Base-by-base conservation (phyloP, 2,113 vertebrate species). In the Fregata magnificens region DNA sequence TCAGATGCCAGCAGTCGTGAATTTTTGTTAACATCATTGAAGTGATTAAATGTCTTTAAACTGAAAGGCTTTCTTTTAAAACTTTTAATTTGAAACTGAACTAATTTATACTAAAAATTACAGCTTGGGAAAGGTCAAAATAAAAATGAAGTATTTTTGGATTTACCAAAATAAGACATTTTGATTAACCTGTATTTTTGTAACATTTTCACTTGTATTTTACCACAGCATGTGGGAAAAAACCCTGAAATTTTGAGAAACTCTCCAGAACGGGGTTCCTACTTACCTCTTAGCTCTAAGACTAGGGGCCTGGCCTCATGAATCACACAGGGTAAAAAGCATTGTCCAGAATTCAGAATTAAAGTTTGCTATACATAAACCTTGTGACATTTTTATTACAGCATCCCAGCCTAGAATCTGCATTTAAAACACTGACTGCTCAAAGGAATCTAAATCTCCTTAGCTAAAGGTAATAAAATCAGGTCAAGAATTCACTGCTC, bases 361-460 rank as follows among this genome's bases (percentile, higher is more conserved):
- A 63, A 92, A 88, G 42, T 88, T 96, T 80, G 81, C 85, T 59
- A 82, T 66, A 44, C 74, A 88, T 94, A 95, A 90, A 90, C 70
- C 90, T 80, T 79, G 38, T 90, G 95, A 84, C 77, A 90, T 50
- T 96, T 95, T 93, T 91, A 96, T 86, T 94, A 79, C 20, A 82
- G 34, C 49, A 53, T 1, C 70, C 71, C 86, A 87, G 79, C 67
- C 77, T 49, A 40, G 79, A 92, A 93, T 87, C 90, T 86, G 62
- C 38, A 45, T 95, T 93, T 94, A 76, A 95, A 95, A 85, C 79
- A 94, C 66, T 36, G 80, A 53, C 82, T 96, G 61, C 81, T 93
- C 95, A 85, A 93, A 96, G 49, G 82, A 84, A 86, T 82, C 90
- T 93, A 95, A 95, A 96, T 96, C 95, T 97, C 87, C 65, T 93